These are phyloP conservation scores for Anas platyrhynchos DNA, from an alignment of 2,113 vertebrate species.

Conservation along the genomic window DNA sequence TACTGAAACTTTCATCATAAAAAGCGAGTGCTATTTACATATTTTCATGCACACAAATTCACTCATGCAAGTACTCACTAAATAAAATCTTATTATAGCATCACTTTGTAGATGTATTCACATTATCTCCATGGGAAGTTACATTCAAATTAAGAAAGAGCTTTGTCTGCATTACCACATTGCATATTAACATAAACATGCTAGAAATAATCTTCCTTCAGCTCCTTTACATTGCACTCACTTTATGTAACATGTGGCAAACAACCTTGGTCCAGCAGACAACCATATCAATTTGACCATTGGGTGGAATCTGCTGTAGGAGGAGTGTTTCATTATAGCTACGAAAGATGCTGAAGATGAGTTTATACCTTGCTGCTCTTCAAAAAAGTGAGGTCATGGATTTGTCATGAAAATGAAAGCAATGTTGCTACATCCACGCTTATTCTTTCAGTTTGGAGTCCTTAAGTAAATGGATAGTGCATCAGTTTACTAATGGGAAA, in stretches of 20 bases:
- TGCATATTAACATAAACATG: neutral
- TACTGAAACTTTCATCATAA: conserved; percentile 8
- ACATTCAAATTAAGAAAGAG: neutral
- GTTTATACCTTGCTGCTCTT: neutral
- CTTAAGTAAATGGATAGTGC: neutral
- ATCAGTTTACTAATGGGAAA: neutral
- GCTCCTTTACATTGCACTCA: neutral
- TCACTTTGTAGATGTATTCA: neutral
- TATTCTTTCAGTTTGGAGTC: neutral
- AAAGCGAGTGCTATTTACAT: neutral
- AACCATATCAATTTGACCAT: neutral
- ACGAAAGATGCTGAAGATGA: neutral
- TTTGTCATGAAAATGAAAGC: neutral
- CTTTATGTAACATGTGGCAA: neutral
- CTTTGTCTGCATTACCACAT: neutral
- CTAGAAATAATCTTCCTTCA: neutral
- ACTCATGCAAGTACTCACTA: neutral
- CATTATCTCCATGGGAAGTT: conserved; percentile 7
- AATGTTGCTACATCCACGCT: neutral
- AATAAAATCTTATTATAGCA: neutral
- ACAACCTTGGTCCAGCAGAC: neutral
- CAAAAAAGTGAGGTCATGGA: neutral
- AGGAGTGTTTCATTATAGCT: neutral
- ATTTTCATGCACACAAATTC: neutral
- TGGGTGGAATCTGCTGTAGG: neutral